phyloP scores from a whole-genome alignment of 1,140 invertebrate genomes.

The Scaptodrosophila lebanonensis region DNA sequence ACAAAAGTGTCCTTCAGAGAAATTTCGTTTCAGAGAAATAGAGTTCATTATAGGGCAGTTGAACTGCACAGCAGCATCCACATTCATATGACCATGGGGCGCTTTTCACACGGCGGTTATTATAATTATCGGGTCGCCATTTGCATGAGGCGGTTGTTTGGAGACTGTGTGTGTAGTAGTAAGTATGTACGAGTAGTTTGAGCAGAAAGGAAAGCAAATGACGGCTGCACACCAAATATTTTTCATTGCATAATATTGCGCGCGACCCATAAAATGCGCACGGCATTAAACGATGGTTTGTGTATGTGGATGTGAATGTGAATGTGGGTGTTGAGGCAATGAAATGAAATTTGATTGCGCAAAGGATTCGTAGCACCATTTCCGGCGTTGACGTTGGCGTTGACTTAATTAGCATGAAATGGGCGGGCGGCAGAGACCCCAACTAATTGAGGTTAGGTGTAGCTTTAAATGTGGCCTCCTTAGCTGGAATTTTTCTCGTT shows the following conservation, averaged over 20 bases:
- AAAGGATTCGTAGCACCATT: constrained; percentile 56
- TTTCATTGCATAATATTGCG: constrained; percentile 66
- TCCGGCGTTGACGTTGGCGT: constrained; percentile 53
- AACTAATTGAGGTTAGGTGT: constrained; percentile 62
- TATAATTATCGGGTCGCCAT: constrained; percentile 49
- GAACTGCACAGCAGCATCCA: constrained; percentile 7
- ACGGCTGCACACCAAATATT: constrained; percentile 48
- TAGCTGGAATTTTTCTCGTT: no score
- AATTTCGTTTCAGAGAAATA: no score
- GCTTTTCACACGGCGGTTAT: constrained; percentile 21
- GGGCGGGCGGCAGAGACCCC: constrained; percentile 11
- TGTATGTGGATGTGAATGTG: background rate
- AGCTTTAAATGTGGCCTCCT: constrained; percentile 43
- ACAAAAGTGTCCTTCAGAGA: no score
- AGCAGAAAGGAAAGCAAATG: constrained; percentile 45
- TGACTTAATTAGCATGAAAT: constrained; percentile 60
- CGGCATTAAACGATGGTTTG: background rate
- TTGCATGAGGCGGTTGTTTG: constrained; percentile 34
- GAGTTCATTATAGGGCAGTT: constrained; percentile 15
- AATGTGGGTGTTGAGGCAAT: constrained; percentile 1
- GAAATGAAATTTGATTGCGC: constrained; percentile 66
- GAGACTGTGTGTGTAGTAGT: background rate
- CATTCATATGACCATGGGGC: constrained; percentile 10
- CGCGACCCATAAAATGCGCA: constrained; percentile 46
- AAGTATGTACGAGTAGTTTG: constrained; percentile 33